A percentile compares a stretch with the other conserved stretches of the same genome.
These are phyloP conservation scores for Tyto alba DNA, from an alignment of 2,113 vertebrate genomes.

Conservation along the genomic window DNA sequence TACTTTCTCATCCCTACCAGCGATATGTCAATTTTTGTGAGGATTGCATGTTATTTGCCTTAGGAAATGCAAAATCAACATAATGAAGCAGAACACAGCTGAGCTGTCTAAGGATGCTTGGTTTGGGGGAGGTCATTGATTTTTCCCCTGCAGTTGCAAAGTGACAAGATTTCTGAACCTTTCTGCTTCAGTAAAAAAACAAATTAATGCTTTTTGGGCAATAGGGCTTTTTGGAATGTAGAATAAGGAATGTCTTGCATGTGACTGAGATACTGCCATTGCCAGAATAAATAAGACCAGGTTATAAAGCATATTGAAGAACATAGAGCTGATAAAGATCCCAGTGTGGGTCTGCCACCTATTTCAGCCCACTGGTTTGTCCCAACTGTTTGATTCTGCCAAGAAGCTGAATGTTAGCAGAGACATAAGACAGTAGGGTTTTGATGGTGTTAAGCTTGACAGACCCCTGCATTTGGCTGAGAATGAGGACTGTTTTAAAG, in stretches of 20 bases:
- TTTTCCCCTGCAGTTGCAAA: not conserved
- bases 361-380: not conserved
- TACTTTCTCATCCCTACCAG: conserved; percentile 29
- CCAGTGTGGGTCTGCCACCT: not conserved
- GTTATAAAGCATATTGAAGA: not conserved
- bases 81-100: conserved; percentile 41
- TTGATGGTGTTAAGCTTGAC: not conserved
- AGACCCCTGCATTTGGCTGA: not conserved
- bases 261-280: not conserved
- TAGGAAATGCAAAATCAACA: conserved; percentile 27
- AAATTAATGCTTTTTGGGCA: not conserved
- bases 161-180: not conserved
- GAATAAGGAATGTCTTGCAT: not conserved
- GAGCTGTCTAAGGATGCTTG: not conserved
- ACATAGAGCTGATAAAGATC: not conserved
- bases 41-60: not conserved
- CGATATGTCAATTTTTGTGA: not conserved
- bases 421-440: not conserved
- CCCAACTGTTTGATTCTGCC: not conserved
- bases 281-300: not conserved
- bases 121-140: rapidly evolving
- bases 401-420: not conserved
- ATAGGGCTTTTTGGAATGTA: not conserved
- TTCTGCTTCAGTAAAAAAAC: not conserved
- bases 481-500: not conserved